Conservation (phyloP, 2,888 invertebrate species). For the Mylabris sibirica region DNA sequence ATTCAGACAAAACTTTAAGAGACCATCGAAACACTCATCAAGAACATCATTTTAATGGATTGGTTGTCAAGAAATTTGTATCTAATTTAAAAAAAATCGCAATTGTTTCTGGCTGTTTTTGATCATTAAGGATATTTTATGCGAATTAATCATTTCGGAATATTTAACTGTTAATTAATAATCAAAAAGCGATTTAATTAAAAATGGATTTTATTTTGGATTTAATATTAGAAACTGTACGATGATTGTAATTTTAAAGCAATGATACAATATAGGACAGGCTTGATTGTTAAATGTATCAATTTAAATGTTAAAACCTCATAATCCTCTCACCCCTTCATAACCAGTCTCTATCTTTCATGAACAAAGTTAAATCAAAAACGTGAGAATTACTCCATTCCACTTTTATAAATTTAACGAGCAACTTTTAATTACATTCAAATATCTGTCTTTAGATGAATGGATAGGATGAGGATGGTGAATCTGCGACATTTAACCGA, state of each 20-base stretch:
- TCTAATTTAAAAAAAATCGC: slow-evolving; percentile 40
- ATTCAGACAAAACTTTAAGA: not conserved
- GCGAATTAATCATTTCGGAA: not conserved
- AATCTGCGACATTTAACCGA: not conserved
- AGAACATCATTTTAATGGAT: slow-evolving; percentile 49
- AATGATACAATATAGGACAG: not conserved
- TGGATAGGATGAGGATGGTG: not conserved
- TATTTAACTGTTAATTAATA: not conserved
- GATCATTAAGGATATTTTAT: not conserved
- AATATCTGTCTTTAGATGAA: slow-evolving; percentile 19
- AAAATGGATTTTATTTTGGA: not conserved
- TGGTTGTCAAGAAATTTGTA: slow-evolving; percentile 46
- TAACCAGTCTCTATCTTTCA: slow-evolving; percentile 19
- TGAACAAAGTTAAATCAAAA: slow-evolving; percentile 43
- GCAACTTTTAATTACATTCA: slow-evolving; percentile 42
- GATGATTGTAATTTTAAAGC: not conserved
- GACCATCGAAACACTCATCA: slow-evolving; percentile 33
- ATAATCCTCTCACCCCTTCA: not conserved
- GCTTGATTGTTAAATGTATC: not conserved
- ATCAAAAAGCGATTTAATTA: not conserved
- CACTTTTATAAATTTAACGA: slow-evolving; percentile 42
- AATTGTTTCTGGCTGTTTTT: slow-evolving; percentile 22
- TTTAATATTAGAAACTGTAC: not conserved
- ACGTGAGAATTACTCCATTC: slow-evolving; percentile 43
- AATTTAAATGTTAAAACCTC: slow-evolving; percentile 1